Evolutionary conservation across 2,797 vertebrate species (phyloP), one percentile per base, ranked within the genome.

Genomic region (Oryzias dopingdopingensis): DNA sequence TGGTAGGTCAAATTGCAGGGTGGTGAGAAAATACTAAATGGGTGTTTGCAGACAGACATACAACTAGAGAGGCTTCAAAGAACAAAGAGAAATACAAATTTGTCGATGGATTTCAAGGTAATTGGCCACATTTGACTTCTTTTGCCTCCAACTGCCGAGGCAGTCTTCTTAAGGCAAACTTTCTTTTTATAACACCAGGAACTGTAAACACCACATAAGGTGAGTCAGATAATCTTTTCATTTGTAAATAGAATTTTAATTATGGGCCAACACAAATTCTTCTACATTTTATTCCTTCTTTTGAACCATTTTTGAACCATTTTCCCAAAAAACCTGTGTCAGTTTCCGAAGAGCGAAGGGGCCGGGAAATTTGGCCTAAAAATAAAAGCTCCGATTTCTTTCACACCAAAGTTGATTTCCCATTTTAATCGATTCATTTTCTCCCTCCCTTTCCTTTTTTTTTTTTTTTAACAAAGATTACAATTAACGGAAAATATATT

Each of bases 1-100:
- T 49, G 42, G 2, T 47, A 56, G 82, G 80, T 84, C 86, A 82
- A 61, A 79, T 56, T 74, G 68, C 70, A 66, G 67, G 37, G 54
- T 49, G 29, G 63, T 14, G 14, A 67, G 56, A 77, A 84, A 83
- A 78, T 57, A 71, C 65, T 71, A 80, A 72, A 54, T 40, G 69
- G 41, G 48, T 70, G 71, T 70, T 61, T 65, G 45, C 65, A 75
- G 66, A 65, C 54, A 53, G 62, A 69, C 67, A 46, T 66, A 44
- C 49, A 48, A 64, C 76, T 80, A 56, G 76, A 64, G 78, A 20
- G 32, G 44, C 49, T 45, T 51, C 1, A 16, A 3, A 44, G 29
- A 64, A 48, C 42, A 53, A 49, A 45, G 16, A 59, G 14, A 18
- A 29, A 17, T 61, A 57, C 78, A 70, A 76, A 72, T 74, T 71